phyloP scores from a whole-genome alignment of 2,113 vertebrate species.

The Ageneiosus marmoratus region DNA sequence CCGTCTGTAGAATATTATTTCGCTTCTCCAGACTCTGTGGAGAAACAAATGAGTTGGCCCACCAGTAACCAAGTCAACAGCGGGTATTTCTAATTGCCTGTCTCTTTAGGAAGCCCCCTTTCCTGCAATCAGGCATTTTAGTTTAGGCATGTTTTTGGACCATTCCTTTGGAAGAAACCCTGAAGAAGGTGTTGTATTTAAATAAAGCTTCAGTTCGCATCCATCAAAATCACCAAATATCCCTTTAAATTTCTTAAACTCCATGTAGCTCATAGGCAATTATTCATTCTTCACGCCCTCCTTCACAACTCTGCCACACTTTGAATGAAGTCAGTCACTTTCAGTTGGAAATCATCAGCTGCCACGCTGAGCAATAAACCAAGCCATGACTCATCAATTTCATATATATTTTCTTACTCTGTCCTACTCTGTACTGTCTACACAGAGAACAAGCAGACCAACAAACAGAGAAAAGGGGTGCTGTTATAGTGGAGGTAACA shows the following conservation, averaged over 20 bases:
- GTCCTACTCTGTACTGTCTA: no score
- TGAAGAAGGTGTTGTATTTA: not conserved
- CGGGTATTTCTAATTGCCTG: not conserved
- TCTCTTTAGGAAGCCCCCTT: not conserved
- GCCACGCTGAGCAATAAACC: not conserved
- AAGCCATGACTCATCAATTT: conserved; percentile 4
- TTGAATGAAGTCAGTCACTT: conserved; percentile 13
- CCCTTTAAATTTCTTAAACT: not conserved
- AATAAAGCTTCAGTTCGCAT: not conserved
- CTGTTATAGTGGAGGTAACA: not conserved
- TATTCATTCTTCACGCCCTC: conserved; percentile 4
- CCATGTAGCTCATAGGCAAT: not conserved
- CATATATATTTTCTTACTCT: not conserved
- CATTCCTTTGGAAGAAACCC: no score
- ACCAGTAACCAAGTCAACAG: not conserved
- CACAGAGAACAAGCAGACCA: not conserved
- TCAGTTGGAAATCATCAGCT: conserved; percentile 3
- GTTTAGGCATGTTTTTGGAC: not conserved
- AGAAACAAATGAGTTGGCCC: not conserved
- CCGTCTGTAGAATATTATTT: not conserved
- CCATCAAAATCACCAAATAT: not conserved
- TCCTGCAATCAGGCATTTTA: not conserved
- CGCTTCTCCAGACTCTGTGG: not conserved
- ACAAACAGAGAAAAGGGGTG: not conserved
- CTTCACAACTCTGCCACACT: not conserved